phyloP scores from a whole-genome alignment of 2,797 vertebrate species.

The Poeciliopsis turneri region DNA sequence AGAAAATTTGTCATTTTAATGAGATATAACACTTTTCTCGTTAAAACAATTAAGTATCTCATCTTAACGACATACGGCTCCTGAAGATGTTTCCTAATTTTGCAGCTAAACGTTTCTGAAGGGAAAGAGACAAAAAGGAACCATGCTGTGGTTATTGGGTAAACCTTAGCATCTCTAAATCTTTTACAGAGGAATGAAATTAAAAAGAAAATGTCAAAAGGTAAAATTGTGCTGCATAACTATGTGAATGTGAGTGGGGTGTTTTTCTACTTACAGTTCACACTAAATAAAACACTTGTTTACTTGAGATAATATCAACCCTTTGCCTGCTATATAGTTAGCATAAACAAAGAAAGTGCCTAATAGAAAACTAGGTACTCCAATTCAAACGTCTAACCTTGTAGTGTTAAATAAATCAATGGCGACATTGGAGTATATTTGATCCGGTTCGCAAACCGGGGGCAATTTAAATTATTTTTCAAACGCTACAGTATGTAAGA shows the following conservation, averaged over 20 bases:
- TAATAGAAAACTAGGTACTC: not conserved
- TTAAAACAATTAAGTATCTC: not conserved
- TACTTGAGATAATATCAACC: not conserved
- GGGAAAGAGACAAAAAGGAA: not conserved
- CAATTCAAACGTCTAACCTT: not conserved
- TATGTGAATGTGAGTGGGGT: not conserved
- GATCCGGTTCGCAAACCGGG: not conserved
- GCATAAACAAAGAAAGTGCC: not conserved
- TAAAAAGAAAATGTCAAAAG: not conserved
- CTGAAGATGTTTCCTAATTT: not conserved
- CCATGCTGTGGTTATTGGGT: too few relatives aligned
- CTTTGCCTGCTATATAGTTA: not conserved
- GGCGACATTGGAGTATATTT: not conserved
- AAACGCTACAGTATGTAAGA: slow-evolving; percentile 2
- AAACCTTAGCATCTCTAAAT: not conserved
- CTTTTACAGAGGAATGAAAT: not conserved
- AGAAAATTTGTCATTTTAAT: not conserved
- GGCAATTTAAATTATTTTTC: not conserved
- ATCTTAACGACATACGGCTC: not conserved
- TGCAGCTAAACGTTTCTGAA: not conserved
- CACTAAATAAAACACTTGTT: not conserved
- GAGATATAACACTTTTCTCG: not conserved
- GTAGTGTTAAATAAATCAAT: not conserved
- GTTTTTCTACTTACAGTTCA: not conserved
- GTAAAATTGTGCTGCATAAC: not conserved